These are phyloP conservation scores for Agonum fuliginosum DNA, from an alignment of 2,888 invertebrate genomes.

Conservation along the genomic window DNA sequence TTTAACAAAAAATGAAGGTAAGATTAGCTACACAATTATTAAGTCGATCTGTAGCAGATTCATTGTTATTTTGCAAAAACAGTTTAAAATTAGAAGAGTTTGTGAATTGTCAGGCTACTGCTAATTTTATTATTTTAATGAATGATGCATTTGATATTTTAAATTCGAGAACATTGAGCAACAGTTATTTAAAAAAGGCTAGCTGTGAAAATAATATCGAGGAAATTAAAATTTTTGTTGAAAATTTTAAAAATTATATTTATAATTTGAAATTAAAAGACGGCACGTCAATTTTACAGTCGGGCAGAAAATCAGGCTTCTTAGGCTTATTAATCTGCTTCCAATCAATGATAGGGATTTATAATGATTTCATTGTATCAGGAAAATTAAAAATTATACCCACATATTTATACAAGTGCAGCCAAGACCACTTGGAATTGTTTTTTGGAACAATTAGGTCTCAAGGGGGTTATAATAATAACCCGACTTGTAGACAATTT, in stretches of 20 bases:
- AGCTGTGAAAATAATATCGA: slow-evolving; percentile 49
- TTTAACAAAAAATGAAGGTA: slow-evolving; percentile 64
- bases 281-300: slow-evolving; percentile 39
- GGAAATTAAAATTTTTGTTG: slow-evolving; percentile 35
- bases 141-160: slow-evolving; percentile 63
- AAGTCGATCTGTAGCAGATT: too few relatives aligned
- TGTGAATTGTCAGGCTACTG: slow-evolving; percentile 59
- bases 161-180: slow-evolving; percentile 56
- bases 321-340: slow-evolving; percentile 51
- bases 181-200: slow-evolving; percentile 50
- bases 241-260: slow-evolving; percentile 58
- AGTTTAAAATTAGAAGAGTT: slow-evolving; percentile 60
- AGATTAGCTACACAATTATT: slow-evolving; percentile 60
- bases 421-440: slow-evolving; percentile 62
- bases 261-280: slow-evolving; percentile 41
- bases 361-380: not conserved
- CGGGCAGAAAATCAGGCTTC: slow-evolving; percentile 57
- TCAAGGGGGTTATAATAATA: slow-evolving; percentile 62
- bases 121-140: slow-evolving; percentile 54
- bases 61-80: too few relatives aligned
- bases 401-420: slow-evolving; percentile 62
- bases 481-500: slow-evolving; percentile 61
- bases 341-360: not conserved
- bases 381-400: slow-evolving; percentile 51
- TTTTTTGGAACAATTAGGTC: slow-evolving; percentile 61